phyloP scores from a whole-genome alignment of 2,888 invertebrate genomes.

The Pristionchus arcanus region DNA sequence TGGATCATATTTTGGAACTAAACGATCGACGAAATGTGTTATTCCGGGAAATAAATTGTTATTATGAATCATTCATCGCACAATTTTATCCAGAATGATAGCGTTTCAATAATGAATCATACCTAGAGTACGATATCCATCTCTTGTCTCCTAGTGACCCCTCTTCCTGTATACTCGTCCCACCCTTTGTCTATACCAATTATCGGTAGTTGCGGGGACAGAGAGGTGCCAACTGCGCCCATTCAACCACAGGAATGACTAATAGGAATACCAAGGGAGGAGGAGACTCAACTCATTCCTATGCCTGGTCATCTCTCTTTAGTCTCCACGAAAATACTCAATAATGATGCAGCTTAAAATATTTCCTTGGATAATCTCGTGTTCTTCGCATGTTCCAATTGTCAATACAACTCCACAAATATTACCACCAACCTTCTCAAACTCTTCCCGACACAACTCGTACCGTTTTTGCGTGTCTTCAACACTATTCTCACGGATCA shows the following conservation, averaged over 20 bases:
- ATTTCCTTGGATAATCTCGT: background rate
- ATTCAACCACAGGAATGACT: constrained; percentile 8
- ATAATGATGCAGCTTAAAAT: background rate
- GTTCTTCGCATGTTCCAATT: background rate
- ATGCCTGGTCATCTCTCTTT: background rate
- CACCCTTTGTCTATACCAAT: constrained; percentile 3
- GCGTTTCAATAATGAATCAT: too few relatives aligned
- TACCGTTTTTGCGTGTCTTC: constrained; percentile 4
- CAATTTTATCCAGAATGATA: too few relatives aligned
- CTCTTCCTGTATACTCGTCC: background rate
- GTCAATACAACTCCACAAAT: background rate
- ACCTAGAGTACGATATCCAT: background rate
- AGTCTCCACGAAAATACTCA: too few relatives aligned
- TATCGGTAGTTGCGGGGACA: constrained; percentile 11
- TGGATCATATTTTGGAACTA: background rate
- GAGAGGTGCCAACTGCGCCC: background rate
- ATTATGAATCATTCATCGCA: too few relatives aligned
- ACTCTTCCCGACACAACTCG: constrained; percentile 16
- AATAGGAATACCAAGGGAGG: constrained; percentile 14
- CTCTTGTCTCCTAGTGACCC: background rate
- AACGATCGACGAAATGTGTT: background rate
- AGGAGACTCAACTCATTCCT: background rate
- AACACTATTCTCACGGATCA: background rate
- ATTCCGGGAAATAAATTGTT: background rate
- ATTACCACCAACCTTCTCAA: background rate